These are phyloP conservation scores for Paraplagusia blochii DNA, from an alignment of 2,113 vertebrate genomes.

Conservation along the genomic window DNA sequence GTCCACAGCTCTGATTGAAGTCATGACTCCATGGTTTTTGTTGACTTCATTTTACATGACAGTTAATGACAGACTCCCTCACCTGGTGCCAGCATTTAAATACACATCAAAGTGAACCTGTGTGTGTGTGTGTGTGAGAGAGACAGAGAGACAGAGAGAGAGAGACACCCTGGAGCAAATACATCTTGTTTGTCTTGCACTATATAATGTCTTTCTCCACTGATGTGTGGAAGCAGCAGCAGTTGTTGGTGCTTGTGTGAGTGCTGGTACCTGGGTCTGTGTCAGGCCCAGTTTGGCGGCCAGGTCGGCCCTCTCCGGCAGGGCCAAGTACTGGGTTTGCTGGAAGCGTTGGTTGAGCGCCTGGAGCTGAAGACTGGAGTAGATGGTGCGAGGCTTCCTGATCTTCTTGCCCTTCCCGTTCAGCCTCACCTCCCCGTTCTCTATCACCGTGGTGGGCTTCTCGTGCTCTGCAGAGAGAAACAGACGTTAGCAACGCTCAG, in stretches of 20 bases:
- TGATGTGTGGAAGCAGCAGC: not conserved
- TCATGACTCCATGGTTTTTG: not conserved
- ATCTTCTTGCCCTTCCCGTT: constrained; percentile 85
- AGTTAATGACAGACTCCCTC: not conserved
- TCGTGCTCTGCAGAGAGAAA: constrained; percentile 70
- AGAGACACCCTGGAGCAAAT: too few species aligned
- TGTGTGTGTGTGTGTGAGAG: constrained; percentile 1
- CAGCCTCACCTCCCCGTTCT: constrained; percentile 76
- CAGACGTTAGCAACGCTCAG: not conserved
- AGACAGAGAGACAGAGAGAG: too few species aligned
- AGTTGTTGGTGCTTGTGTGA: not conserved
- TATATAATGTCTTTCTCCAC: too few species aligned
- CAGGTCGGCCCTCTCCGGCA: constrained; percentile 88
- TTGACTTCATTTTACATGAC: not conserved
- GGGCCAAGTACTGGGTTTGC: constrained; percentile 90
- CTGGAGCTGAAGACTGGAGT: constrained; percentile 89
- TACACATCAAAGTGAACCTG: not conserved
- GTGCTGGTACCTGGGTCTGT: constrained; percentile 85
- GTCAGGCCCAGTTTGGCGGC: constrained; percentile 88
- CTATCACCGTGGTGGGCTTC: constrained; percentile 69
- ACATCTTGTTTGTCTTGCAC: too few species aligned
- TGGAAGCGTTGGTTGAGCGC: constrained; percentile 91
- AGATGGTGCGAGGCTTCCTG: constrained; percentile 91
- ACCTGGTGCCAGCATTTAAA: not conserved
- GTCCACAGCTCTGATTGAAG: not conserved